Percentiles rank a stretch among this genome's conserved stretches.
phyloP scores from a whole-genome alignment of 2,888 invertebrate species.

The Anagyrus pseudococci region DNA sequence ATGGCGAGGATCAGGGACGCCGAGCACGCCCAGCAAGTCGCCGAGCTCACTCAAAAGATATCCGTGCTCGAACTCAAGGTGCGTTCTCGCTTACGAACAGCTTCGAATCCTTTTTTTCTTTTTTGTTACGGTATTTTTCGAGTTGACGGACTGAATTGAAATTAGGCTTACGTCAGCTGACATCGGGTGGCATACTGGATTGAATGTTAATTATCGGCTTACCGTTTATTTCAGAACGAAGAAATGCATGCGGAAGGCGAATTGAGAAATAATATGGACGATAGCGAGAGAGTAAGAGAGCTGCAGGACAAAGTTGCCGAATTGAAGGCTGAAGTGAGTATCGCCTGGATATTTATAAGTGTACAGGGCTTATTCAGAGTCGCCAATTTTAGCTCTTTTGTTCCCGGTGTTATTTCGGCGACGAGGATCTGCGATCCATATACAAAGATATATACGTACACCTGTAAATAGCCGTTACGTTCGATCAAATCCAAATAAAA shows the following conservation, averaged over 20 bases:
- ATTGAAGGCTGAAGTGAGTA: slow-evolving; percentile 88
- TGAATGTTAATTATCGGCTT: too few species aligned
- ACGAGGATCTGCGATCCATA: neutral
- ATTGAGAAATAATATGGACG: slow-evolving; percentile 83
- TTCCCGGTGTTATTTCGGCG: slow-evolving; percentile 1
- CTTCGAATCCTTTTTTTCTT: neutral
- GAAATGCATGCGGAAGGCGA: slow-evolving; percentile 94
- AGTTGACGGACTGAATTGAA: too few species aligned
- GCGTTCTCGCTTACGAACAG: slow-evolving; percentile 38
- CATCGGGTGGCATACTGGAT: too few species aligned
- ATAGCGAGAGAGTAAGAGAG: slow-evolving; percentile 85
- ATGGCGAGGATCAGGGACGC: slow-evolving; percentile 93
- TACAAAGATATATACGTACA: neutral
- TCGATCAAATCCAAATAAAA: too few species aligned
- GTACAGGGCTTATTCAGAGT: too few species aligned
- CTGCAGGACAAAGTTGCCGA: slow-evolving; percentile 92
- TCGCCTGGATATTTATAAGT: slow-evolving; percentile 14
- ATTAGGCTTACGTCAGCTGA: too few species aligned
- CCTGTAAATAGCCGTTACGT: too few species aligned
- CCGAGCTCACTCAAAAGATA: slow-evolving; percentile 92
- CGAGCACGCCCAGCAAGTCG: slow-evolving; percentile 92
- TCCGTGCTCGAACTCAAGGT: slow-evolving; percentile 93
- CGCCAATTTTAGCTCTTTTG: too few species aligned
- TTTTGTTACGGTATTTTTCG: neutral
- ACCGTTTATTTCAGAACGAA: slow-evolving; percentile 75